phyloP scores from a whole-genome alignment of 2,797 vertebrate genomes.

The Discoglossus pictus region DNA sequence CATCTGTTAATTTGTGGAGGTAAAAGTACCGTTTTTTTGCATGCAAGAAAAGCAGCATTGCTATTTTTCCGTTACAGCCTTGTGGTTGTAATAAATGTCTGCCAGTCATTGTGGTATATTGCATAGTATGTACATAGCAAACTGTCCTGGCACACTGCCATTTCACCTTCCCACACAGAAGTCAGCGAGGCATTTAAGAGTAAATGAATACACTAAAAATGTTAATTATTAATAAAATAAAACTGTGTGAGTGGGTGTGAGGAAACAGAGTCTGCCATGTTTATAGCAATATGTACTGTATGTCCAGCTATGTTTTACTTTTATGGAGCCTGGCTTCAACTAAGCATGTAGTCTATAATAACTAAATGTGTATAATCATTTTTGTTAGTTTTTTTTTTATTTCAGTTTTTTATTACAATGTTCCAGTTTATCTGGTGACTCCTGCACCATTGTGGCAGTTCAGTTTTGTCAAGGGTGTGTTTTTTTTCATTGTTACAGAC shows the following conservation, averaged over 20 bases:
- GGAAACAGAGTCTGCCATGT: neutral
- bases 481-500: no score
- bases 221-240: conserved; percentile 23
- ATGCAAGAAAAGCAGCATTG: conserved; percentile 15
- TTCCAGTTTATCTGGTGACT: no score
- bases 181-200: conserved; percentile 24
- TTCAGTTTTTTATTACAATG: no score
- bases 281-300: neutral
- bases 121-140: conserved; percentile 12
- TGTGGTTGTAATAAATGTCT: conserved; percentile 40
- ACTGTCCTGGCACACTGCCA: conserved; percentile 42
- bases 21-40: conserved; percentile 7
- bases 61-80: conserved; percentile 29
- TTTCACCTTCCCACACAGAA: conserved; percentile 26
- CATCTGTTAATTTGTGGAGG: neutral
- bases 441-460: no score
- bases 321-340: no score
- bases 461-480: no score
- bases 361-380: no score
- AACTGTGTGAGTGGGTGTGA: neutral
- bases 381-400: no score
- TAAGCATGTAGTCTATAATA: no score
- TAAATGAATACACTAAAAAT: conserved; percentile 48
- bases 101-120: conserved; percentile 33
- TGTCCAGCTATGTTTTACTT: neutral